Percentiles rank a stretch among this genome's conserved stretches.
Evolutionary conservation across 2,888 invertebrate species (phyloP).

Genomic region (Lasioglossum vierecki): DNA sequence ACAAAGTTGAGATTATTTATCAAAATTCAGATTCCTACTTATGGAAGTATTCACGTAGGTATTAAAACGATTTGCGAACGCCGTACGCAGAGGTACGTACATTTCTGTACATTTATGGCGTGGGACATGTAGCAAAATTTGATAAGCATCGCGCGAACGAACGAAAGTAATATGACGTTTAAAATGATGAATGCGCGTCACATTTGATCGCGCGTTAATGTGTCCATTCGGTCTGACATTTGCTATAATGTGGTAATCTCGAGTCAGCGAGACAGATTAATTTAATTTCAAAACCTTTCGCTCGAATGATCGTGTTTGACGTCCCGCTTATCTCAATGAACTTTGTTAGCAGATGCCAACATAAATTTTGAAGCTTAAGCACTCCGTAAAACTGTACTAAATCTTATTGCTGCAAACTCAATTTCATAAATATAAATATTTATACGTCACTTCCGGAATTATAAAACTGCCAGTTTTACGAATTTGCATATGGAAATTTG

Average conservation of each 20-base stretch:
- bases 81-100: not conserved
- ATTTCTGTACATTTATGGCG: not conserved
- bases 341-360: not conserved
- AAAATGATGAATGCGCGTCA: slow-evolving; percentile 37
- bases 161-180: slow-evolving; percentile 20
- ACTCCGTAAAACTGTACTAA: not conserved
- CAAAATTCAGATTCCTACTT: no score
- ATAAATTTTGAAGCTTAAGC: not conserved
- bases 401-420: not conserved
- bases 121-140: not conserved
- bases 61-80: not conserved
- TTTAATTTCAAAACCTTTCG: slow-evolving; percentile 37
- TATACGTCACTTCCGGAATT: no score
- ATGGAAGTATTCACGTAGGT: not conserved
- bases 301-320: not conserved
- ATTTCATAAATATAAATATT: not conserved
- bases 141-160: not conserved
- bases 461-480: not conserved
- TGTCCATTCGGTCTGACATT: slow-evolving; percentile 14
- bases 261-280: slow-evolving; percentile 41
- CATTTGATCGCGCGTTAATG: slow-evolving; percentile 16
- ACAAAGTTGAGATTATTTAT: not conserved
- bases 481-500: not conserved
- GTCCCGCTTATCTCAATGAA: not conserved
- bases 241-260: slow-evolving; percentile 30